A percentile compares a stretch with the other conserved stretches of the same genome.
Evolutionary conservation across 2,797 vertebrate species (phyloP).

Genomic region (Glossophaga mutica): DNA sequence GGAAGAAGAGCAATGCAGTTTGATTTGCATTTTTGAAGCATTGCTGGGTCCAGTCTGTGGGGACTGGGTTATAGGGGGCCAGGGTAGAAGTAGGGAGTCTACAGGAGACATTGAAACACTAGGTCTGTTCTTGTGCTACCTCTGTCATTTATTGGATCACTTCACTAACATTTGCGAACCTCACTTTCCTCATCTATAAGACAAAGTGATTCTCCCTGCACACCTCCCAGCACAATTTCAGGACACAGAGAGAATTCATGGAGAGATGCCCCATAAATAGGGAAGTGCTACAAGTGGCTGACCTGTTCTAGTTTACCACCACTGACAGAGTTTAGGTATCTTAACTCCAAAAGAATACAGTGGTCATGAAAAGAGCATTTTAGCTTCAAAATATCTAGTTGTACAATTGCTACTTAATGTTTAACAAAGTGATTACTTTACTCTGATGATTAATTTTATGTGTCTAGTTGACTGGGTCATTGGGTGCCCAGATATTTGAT

Average conservation of each 20-base stretch:
- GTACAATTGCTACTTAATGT: neutral
- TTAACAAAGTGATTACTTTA: neutral
- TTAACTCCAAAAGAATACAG: neutral
- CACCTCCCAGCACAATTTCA: neutral
- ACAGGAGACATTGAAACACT: neutral
- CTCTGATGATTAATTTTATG: neutral
- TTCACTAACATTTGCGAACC: neutral
- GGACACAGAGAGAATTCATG: neutral
- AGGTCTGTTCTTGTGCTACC: neutral
- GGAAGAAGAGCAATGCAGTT: neutral
- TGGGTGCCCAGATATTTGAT: neutral
- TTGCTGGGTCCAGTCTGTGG: neutral
- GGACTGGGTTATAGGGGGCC: neutral
- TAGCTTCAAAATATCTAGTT: neutral
- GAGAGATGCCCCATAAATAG: neutral
- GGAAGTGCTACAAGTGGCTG: neutral
- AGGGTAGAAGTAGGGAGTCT: neutral
- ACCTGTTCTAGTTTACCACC: neutral
- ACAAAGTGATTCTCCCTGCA: neutral
- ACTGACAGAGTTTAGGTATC: neutral
- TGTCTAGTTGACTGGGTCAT: neutral
- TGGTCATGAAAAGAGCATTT: neutral
- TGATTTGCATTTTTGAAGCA: neutral
- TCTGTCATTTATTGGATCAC: neutral
- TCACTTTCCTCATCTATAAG: neutral